Percentiles rank a stretch among this genome's conserved stretches.
Conservation (phyloP, 2,888 invertebrate genomes). For the Cataglyphis livida region DNA sequence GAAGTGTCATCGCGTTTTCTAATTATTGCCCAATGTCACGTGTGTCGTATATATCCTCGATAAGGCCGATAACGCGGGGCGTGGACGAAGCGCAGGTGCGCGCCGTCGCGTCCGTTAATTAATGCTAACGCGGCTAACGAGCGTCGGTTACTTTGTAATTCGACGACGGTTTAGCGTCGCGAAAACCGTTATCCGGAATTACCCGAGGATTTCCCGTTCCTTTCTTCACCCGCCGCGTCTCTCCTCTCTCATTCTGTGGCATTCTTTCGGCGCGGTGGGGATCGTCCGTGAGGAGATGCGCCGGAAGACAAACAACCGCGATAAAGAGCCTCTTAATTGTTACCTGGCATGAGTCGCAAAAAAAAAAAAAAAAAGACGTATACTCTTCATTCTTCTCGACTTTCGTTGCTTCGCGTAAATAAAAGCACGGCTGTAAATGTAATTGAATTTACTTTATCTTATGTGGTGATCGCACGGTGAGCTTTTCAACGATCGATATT, state of each 20-base stretch:
- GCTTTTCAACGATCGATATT: not conserved
- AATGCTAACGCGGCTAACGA: conserved; percentile 73
- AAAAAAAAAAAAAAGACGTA: not conserved
- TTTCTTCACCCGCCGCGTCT: conserved; percentile 43
- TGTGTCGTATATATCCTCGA: not conserved
- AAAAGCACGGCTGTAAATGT: conserved; percentile 2
- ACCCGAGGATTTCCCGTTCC: conserved; percentile 60
- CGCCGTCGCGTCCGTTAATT: conserved; percentile 64
- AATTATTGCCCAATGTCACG: conserved; percentile 4
- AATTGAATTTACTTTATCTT: conserved; percentile 21
- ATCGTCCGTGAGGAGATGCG: conserved; percentile 30
- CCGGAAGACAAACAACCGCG: conserved; percentile 56
- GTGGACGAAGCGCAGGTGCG: conserved; percentile 47
- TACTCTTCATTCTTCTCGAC: not conserved
- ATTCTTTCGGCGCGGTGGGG: conserved; percentile 1
- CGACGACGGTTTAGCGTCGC: conserved; percentile 68
- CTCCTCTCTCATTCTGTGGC: conserved; percentile 29
- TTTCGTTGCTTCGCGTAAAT: not conserved
- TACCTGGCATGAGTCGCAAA: conserved; percentile 36
- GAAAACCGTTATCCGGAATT: conserved; percentile 72
- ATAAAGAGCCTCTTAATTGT: conserved; percentile 65
- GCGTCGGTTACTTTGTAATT: conserved; percentile 71
- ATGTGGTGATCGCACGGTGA: not conserved
- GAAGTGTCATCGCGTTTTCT: conserved; percentile 1
- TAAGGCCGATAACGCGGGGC: not conserved